phyloP scores from a whole-genome alignment of 2,888 invertebrate genomes.

The Harmothoe impar region DNA sequence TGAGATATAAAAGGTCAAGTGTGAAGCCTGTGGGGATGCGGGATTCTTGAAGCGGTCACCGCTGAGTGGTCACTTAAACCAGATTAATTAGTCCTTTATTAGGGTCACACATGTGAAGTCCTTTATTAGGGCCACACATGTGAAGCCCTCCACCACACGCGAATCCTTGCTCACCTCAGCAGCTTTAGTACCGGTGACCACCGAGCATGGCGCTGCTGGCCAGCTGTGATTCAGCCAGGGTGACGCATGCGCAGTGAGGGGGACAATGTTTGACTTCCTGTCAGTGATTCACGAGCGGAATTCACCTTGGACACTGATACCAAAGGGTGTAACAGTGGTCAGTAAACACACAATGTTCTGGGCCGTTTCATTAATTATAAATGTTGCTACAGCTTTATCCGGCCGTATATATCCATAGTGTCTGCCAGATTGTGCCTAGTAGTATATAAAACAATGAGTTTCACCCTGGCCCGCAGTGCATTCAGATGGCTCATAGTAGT shows the following conservation, averaged over 20 bases:
- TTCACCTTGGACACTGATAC: neutral
- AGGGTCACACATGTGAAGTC: neutral
- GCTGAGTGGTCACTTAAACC: neutral
- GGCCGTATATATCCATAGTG: too few relatives aligned
- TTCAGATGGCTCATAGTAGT: too few relatives aligned
- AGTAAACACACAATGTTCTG: too few relatives aligned
- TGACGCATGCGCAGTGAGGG: slow-evolving; percentile 14
- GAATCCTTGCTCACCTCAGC: neutral
- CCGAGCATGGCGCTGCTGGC: slow-evolving; percentile 7
- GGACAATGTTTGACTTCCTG: slow-evolving; percentile 10
- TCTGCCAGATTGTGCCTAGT: too few relatives aligned
- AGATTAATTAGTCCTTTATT: slow-evolving; percentile 3
- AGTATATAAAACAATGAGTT: too few relatives aligned
- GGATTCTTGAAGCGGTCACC: neutral
- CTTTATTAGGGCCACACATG: neutral
- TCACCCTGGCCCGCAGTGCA: too few relatives aligned
- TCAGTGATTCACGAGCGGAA: neutral
- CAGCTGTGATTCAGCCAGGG: neutral
- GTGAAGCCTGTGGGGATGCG: too few relatives aligned
- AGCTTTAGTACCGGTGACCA: neutral
- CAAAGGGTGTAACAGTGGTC: too few relatives aligned
- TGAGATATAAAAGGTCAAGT: too few relatives aligned
- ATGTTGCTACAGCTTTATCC: too few relatives aligned
- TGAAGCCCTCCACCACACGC: neutral
- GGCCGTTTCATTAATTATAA: too few relatives aligned